Percentiles rank a stretch among this genome's conserved stretches.
Conservation (phyloP, 1,140 invertebrate genomes). For the Argopecten irradians region DNA sequence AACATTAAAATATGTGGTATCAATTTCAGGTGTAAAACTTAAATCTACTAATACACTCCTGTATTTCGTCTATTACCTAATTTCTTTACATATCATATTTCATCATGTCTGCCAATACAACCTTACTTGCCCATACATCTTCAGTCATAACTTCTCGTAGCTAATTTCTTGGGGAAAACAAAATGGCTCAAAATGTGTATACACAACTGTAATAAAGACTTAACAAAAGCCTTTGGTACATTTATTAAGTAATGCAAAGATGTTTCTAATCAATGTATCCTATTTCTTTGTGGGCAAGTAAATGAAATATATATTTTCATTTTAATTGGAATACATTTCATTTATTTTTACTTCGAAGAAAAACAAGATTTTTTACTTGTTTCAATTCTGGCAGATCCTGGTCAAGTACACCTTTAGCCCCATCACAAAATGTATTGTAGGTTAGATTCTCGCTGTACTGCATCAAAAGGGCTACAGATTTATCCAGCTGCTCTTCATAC, state of each 20-base stretch:
- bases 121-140: no score
- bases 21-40: neutral
- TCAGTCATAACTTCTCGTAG: no score
- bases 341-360: neutral
- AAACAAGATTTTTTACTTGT: conserved; percentile 51
- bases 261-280: no score
- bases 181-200: no score
- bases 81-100: neutral
- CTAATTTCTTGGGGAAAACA: no score
- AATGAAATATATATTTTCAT: no score
- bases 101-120: no score
- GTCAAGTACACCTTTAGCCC: conserved; percentile 55
- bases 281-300: no score
- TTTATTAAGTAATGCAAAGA: no score
- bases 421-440: conserved; percentile 58
- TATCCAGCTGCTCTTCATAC: conserved; percentile 54
- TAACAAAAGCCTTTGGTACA: no score
- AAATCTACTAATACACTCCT: neutral
- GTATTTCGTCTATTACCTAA: neutral
- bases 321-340: neutral
- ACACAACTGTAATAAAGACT: no score
- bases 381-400: conserved; percentile 56
- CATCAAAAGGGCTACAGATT: conserved; percentile 49
- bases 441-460: conserved; percentile 44
- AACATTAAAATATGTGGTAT: neutral